Evolutionary conservation across 1,140 invertebrate species (phyloP).

Genomic region (Triops cancriformis): DNA sequence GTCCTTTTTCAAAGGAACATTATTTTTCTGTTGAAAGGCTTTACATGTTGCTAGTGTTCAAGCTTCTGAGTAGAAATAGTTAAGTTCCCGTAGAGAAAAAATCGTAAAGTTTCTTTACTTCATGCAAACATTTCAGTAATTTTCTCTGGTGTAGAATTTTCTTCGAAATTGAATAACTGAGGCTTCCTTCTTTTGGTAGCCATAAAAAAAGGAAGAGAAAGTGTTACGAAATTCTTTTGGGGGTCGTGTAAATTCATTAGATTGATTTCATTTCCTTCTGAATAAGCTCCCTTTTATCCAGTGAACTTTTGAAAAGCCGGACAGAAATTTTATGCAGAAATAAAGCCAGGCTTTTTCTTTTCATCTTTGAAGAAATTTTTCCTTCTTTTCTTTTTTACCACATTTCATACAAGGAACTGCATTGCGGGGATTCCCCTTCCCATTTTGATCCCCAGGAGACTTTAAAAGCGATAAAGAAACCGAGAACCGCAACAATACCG

Average conservation of each 20-base stretch:
- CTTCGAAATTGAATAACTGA: too few relatives aligned
- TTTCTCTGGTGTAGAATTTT: too few relatives aligned
- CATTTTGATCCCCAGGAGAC: neutral
- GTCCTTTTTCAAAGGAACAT: too few relatives aligned
- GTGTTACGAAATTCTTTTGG: neutral
- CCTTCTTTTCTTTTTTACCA: neutral
- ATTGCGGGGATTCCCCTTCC: neutral
- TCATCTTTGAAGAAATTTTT: neutral
- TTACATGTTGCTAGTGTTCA: too few relatives aligned
- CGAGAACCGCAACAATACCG: conserved; percentile 3
- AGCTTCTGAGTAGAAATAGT: too few relatives aligned
- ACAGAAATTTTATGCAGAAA: neutral
- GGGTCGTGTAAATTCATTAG: neutral
- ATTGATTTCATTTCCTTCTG: neutral
- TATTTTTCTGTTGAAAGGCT: too few relatives aligned
- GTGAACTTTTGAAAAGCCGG: neutral
- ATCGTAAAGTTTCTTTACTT: too few relatives aligned
- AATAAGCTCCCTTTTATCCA: neutral
- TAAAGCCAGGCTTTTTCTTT: neutral
- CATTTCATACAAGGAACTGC: neutral
- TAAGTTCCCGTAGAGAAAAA: too few relatives aligned
- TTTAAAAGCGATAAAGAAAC: neutral
- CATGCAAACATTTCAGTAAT: too few relatives aligned
- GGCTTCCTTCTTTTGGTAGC: too few relatives aligned
- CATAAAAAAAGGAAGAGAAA: too few relatives aligned